These are phyloP conservation scores for Trissolcus brochymenae DNA, from an alignment of 2,888 invertebrate species.

Conservation along the genomic window DNA sequence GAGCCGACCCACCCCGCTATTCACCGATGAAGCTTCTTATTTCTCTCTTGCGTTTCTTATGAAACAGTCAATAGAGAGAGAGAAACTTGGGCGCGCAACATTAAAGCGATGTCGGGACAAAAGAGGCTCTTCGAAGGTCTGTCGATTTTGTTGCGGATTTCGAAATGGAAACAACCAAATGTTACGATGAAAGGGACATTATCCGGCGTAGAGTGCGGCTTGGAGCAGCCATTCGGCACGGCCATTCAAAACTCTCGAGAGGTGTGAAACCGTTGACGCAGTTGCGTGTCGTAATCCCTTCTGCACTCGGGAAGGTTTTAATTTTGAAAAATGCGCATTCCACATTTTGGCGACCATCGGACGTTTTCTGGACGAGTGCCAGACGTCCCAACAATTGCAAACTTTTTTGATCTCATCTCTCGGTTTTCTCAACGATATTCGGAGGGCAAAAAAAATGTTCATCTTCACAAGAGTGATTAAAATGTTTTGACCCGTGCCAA, in stretches of 20 bases:
- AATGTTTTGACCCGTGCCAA: too few species aligned
- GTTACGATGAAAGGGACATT: constrained; percentile 32
- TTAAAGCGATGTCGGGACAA: constrained; percentile 16
- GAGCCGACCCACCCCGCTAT: constrained; percentile 29
- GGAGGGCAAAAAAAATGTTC: too few species aligned
- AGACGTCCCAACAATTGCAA: too few species aligned
- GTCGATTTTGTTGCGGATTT: constrained; percentile 38
- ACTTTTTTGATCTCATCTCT: too few species aligned
- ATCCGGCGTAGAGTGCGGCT: constrained; percentile 24
- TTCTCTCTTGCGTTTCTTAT: constrained; percentile 16
- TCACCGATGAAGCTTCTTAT: constrained; percentile 53
- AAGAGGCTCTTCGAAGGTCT: constrained; percentile 15
- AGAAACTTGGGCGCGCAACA: constrained; percentile 13
- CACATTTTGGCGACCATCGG: too few species aligned
- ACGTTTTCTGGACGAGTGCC: too few species aligned
- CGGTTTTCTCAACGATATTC: too few species aligned
- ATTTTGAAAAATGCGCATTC: background rate
- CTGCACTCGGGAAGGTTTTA: constrained; percentile 8
- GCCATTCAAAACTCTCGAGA: constrained; percentile 33
- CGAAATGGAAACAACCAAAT: constrained; percentile 27
- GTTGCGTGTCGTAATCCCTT: background rate
- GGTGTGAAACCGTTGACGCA: constrained; percentile 24
- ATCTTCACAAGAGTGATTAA: too few species aligned
- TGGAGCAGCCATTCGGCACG: constrained; percentile 19
- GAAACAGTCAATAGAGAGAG: background rate